Conservation (phyloP, 1,140 invertebrate species). For the Drosophila repletoides region DNA sequence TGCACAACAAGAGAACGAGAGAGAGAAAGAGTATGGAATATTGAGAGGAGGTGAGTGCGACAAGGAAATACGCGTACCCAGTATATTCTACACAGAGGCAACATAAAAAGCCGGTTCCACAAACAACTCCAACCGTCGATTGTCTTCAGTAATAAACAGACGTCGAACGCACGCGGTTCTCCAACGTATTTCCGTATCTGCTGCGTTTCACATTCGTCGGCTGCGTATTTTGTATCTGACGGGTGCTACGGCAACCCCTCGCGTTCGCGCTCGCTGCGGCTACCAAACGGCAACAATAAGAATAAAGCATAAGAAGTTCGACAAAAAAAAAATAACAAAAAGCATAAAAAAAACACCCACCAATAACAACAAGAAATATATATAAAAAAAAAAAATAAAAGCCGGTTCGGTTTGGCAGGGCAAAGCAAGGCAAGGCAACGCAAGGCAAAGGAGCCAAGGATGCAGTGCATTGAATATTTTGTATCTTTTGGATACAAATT, state of each 20-base stretch:
- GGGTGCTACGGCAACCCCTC: conserved; percentile 6
- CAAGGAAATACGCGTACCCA: conserved; percentile 13
- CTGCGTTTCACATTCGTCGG: conserved; percentile 11
- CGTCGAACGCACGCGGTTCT: conserved; percentile 61
- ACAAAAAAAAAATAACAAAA: background rate
- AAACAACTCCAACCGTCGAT: conserved; percentile 61
- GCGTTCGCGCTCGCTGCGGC: background rate
- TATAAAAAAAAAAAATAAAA: conserved; percentile 15
- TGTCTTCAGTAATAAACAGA: conserved; percentile 69
- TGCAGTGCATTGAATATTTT: conserved; percentile 52
- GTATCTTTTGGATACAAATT: conserved; percentile 73
- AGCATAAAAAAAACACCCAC: conserved; percentile 47
- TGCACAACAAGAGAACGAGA: background rate
- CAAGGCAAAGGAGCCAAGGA: too few species aligned
- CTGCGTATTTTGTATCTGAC: conserved; percentile 22
- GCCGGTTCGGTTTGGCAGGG: conserved; percentile 32
- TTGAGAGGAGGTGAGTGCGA: background rate
- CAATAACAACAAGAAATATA: conserved; percentile 34
- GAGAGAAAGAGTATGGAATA: background rate
- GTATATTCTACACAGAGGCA: conserved; percentile 32
- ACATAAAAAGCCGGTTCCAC: conserved; percentile 55
- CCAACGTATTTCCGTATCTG: conserved; percentile 14
- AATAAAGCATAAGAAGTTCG: conserved; percentile 17
- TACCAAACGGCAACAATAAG: conserved; percentile 8
- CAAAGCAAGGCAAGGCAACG: too few species aligned